These are phyloP conservation scores for Batillaria attramentaria DNA, from an alignment of 1,140 invertebrate species.

Conservation along the genomic window DNA sequence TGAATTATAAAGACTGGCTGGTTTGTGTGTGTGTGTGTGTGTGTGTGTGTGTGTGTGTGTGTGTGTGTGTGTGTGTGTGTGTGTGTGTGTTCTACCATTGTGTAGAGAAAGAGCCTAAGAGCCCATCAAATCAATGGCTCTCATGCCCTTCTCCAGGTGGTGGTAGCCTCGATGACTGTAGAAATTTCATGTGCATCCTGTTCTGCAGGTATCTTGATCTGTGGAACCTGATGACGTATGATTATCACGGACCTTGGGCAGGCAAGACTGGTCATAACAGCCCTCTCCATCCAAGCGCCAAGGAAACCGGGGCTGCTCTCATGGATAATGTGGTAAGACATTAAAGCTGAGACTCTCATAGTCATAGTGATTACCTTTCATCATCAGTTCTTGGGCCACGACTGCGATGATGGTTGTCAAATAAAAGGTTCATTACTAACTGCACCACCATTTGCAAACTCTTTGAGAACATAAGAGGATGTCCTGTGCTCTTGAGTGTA, in stretches of 20 bases:
- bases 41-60: not conserved
- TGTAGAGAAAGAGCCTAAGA: no score
- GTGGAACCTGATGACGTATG: slow-evolving; percentile 33
- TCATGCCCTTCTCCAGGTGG: no score
- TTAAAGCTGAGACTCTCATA: no score
- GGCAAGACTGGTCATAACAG: slow-evolving; percentile 80
- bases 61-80: not conserved
- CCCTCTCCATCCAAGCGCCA: slow-evolving; percentile 51
- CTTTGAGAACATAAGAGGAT: no score
- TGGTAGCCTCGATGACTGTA: no score
- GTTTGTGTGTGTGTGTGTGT: not conserved
- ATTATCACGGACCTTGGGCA: slow-evolving; percentile 75
- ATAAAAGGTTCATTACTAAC: slow-evolving; percentile 26
- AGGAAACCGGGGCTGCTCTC: slow-evolving; percentile 9
- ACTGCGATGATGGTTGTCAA: slow-evolving; percentile 30
- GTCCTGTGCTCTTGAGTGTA: no score
- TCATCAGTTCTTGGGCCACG: slow-evolving; percentile 26
- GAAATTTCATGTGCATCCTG: no score
- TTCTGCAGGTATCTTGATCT: slow-evolving; percentile 33
- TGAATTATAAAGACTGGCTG: no score
- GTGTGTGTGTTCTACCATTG: no score
- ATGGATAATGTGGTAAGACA: slow-evolving; percentile 29
- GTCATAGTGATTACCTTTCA: slow-evolving; percentile 35
- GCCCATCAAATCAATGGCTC: no score
- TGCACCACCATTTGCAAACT: no score